Conservation (phyloP, 2,113 vertebrate genomes). For the Oryzias woworae region DNA sequence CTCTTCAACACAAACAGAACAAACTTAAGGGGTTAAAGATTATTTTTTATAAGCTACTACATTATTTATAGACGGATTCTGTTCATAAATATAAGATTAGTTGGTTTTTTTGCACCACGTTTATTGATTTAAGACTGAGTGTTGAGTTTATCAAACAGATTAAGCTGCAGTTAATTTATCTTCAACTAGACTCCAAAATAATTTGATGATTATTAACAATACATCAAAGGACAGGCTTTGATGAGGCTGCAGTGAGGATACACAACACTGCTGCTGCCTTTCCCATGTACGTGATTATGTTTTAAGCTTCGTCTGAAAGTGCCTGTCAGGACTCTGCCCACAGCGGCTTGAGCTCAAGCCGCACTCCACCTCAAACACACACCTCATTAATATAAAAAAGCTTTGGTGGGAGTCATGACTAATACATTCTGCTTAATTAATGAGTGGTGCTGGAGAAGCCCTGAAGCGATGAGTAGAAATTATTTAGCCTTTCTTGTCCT, state of each 20-base stretch:
- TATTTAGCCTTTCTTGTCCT: constrained; percentile 58
- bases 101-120: constrained; percentile 8
- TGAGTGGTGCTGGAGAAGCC: constrained; percentile 60
- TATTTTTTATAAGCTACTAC: constrained; percentile 40
- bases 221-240: constrained; percentile 18
- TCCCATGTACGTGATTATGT: constrained; percentile 10
- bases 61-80: constrained; percentile 12
- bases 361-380: constrained; percentile 42
- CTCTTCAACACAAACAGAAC: too few relatives aligned
- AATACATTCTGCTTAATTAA: constrained; percentile 74
- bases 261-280: constrained; percentile 10
- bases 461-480: constrained; percentile 54
- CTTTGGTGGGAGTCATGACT: constrained; percentile 70
- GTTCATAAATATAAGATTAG: constrained; percentile 28
- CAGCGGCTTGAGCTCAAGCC: constrained; percentile 22
- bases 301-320: constrained; percentile 36
- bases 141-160: constrained; percentile 20
- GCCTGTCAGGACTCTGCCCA: constrained; percentile 27
- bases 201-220: constrained; percentile 40
- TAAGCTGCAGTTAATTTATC: constrained; percentile 10
- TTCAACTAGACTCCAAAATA: constrained; percentile 26
- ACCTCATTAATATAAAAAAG: constrained; percentile 68
- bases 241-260: constrained; percentile 10
- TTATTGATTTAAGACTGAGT: constrained; percentile 27
- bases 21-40: background rate